phyloP scores from a whole-genome alignment of 2,797 vertebrate species.

The Furcifer pardalis region DNA sequence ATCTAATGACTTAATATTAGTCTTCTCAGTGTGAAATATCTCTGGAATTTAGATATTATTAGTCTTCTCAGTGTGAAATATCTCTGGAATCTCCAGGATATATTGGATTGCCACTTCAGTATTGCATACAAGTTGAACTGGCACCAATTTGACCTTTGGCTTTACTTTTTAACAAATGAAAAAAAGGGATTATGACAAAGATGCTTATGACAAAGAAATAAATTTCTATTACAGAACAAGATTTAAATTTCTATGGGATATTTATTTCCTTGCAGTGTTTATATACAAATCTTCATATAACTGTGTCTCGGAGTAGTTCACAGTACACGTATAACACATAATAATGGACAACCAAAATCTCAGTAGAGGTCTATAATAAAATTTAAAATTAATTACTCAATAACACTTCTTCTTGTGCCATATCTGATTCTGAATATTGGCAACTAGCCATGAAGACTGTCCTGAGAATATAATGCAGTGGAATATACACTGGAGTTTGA shows the following conservation, averaged over 20 bases:
- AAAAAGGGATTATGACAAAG: neutral
- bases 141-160: neutral
- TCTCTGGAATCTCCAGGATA: neutral
- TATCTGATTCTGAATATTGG: no score
- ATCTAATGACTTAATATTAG: constrained; percentile 28
- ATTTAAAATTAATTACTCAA: neutral
- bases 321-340: neutral
- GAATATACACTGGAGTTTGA: no score
- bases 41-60: constrained; percentile 29
- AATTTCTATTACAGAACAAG: neutral
- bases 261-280: neutral
- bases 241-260: neutral
- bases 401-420: no score
- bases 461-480: no score
- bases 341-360: no score
- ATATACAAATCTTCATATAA: neutral
- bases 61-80: constrained; percentile 20
- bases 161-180: constrained; percentile 25
- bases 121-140: neutral
- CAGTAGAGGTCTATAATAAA: neutral
- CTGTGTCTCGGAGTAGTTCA: neutral
- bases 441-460: no score
- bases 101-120: neutral
- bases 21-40: constrained; percentile 15
- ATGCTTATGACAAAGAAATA: neutral